These are phyloP conservation scores for Aradophagus sp. DNA, from an alignment of 1,140 invertebrate genomes.

Conservation along the genomic window DNA sequence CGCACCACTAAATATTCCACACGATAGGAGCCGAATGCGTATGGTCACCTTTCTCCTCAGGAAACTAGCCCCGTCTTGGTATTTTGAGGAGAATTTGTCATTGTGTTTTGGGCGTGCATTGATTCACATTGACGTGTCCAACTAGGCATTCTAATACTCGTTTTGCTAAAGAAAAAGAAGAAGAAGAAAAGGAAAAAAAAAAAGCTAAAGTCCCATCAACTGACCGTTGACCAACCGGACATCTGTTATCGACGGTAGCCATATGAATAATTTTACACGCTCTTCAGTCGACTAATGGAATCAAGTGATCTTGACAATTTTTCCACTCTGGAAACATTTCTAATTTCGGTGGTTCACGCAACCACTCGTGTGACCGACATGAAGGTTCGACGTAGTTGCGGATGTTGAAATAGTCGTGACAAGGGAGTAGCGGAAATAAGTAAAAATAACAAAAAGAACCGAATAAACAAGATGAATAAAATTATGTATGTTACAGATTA, in stretches of 20 bases:
- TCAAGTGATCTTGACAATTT: constrained; percentile 44
- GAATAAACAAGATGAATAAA: too few species aligned
- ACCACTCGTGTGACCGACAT: constrained; percentile 8
- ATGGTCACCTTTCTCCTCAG: constrained; percentile 30
- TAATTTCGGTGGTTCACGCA: constrained; percentile 20
- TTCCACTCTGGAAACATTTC: constrained; percentile 34
- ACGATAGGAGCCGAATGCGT: constrained; percentile 27
- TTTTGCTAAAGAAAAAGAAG: constrained; percentile 25
- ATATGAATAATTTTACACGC: constrained; percentile 54
- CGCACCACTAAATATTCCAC: constrained; percentile 52
- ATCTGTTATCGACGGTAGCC: constrained; percentile 45
- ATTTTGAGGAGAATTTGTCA: constrained; percentile 60
- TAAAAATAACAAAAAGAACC: too few species aligned
- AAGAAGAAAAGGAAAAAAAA: too few species aligned
- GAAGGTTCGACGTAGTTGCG: constrained; percentile 3
- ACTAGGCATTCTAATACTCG: constrained; percentile 47
- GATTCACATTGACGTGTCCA: constrained; percentile 63
- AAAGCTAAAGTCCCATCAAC: constrained; percentile 39
- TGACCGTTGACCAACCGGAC: constrained; percentile 45
- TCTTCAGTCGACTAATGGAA: constrained; percentile 32
- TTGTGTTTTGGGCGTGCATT: constrained; percentile 67
- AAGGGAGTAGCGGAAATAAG: too few species aligned
- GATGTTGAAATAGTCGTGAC: constrained; percentile 3
- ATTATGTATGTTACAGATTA: too few species aligned
- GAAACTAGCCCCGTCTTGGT: constrained; percentile 28